Base-by-base conservation (phyloP, 2,797 vertebrate genomes). In the Loriculus beryllinus region DNA sequence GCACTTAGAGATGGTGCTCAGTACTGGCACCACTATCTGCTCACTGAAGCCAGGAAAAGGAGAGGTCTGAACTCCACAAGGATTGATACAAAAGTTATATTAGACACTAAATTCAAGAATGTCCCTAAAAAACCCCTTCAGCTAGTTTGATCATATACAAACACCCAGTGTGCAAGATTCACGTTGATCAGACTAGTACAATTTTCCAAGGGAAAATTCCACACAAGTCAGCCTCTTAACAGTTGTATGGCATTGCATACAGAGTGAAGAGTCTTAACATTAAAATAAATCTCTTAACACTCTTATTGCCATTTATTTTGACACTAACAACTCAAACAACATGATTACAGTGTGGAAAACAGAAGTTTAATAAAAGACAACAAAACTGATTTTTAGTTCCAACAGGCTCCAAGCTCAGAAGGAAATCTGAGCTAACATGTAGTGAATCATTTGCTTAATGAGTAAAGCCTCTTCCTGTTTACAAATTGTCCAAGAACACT, bases 401-500 rank as follows among this genome's bases (percentile, higher is more conserved):
- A 91, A 80, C 16, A 87, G 69, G 35, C 65, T 84, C 57, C 47
- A 94, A 81, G 26, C 52, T 90, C 45, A 75, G 52, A 88, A 82
- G 22, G 42, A 87, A 92, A 86, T 80, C 22, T 31, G 51, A 89
- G 31, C 28, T 90, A 84, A 63, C 51, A 54, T 12, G 20, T 31
- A 74, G 10, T 62, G 60, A 96, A 85, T 87, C 57, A 81, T 88
- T 81, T 47, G 72, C n/a, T 88, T 54, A 74, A 87, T 75, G 12
- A 80, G 69, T 91, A 80, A 60, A 87, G 64, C 69, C 22, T 71
- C 51, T 56, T 86, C 49, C 70, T 78, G 64, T 65, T 85, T 75
- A 52, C 0, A 0, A 85, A 71, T 43, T 91, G 62, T 83, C 84
- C 88, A 91, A 60, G 47, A 95, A 45, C 18, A 52, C 48, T 77